Conservation (phyloP, 2,113 vertebrate species). For the Platysternon megacephalum region DNA sequence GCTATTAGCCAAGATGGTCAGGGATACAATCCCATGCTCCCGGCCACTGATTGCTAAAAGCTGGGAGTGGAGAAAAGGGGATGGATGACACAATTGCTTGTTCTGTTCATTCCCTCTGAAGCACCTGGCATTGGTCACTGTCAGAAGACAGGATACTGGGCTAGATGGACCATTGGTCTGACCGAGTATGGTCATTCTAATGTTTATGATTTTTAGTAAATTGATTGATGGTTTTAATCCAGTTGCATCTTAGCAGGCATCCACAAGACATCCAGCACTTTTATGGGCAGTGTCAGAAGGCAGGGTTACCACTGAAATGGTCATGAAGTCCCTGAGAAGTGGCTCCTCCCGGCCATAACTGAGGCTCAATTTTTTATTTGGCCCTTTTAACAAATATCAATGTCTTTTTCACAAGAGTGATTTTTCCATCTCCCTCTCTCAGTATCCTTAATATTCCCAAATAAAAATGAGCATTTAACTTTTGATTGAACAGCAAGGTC, state of each 20-base stretch:
- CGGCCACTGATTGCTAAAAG: not conserved
- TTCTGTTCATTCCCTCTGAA: not conserved
- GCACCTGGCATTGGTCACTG: not conserved
- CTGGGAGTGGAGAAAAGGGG: not conserved
- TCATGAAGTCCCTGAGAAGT: not conserved
- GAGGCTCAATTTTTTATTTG: constrained; percentile 23
- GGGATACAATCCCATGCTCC: not conserved
- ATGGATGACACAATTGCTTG: not conserved
- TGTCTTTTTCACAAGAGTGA: not conserved
- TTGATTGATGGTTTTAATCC: not conserved
- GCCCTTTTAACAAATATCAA: not conserved
- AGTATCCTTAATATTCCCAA: constrained; percentile 19
- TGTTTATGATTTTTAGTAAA: not conserved
- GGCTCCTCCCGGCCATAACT: not conserved
- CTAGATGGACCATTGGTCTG: not conserved
- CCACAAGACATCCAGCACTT: not conserved
- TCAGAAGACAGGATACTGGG: not conserved
- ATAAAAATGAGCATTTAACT: constrained; percentile 64
- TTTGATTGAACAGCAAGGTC: constrained; percentile 79
- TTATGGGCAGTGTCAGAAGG: constrained; percentile 25
- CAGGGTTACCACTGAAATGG: constrained; percentile 13
- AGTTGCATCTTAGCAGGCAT: not conserved
- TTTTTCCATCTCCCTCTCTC: not conserved
- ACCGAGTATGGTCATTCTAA: not conserved
- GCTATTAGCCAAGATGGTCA: not conserved